phyloP scores from a whole-genome alignment of 2,797 vertebrate genomes.

The Antennarius maculatus region DNA sequence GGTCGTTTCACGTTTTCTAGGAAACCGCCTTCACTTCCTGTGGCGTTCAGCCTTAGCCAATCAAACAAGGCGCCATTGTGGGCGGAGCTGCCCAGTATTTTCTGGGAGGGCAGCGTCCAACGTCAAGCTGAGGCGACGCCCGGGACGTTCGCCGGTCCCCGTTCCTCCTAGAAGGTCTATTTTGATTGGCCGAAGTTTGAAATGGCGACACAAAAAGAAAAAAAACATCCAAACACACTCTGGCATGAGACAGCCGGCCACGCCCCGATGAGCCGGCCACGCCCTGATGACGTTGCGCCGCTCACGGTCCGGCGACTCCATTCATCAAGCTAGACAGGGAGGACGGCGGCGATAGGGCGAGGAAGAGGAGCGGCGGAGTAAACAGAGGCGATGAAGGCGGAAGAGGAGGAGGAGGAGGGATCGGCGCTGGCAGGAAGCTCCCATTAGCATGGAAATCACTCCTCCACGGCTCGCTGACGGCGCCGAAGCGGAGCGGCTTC shows the following conservation, averaged over 20 bases:
- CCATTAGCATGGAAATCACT: slow-evolving; percentile 85
- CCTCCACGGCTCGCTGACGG: slow-evolving; percentile 67
- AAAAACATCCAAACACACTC: slow-evolving; percentile 35
- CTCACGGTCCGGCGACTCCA: slow-evolving; percentile 78
- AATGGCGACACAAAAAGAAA: slow-evolving; percentile 35
- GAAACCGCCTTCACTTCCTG: too few relatives aligned
- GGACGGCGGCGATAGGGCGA: slow-evolving; percentile 34
- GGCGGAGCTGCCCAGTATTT: too few relatives aligned
- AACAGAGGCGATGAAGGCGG: slow-evolving; percentile 56
- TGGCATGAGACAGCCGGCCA: slow-evolving; percentile 50
- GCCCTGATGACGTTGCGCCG: slow-evolving; percentile 64
- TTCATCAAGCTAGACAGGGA: slow-evolving; percentile 78
- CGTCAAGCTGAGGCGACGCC: too few relatives aligned
- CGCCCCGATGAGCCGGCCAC: slow-evolving; percentile 49
- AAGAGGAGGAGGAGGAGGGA: slow-evolving; percentile 32
- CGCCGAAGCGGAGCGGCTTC: slow-evolving; percentile 78
- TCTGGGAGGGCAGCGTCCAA: too few relatives aligned
- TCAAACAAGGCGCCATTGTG: too few relatives aligned
- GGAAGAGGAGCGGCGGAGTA: slow-evolving; percentile 49
- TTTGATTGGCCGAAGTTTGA: slow-evolving; percentile 31
- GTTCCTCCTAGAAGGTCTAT: slow-evolving; percentile 30
- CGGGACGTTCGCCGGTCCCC: slow-evolving; percentile 17
- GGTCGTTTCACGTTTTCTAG: too few relatives aligned
- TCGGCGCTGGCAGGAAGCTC: slow-evolving; percentile 69
- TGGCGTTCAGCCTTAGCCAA: too few relatives aligned